Base-by-base conservation (phyloP, 2,113 vertebrate species). In the Rattus rattus region DNA sequence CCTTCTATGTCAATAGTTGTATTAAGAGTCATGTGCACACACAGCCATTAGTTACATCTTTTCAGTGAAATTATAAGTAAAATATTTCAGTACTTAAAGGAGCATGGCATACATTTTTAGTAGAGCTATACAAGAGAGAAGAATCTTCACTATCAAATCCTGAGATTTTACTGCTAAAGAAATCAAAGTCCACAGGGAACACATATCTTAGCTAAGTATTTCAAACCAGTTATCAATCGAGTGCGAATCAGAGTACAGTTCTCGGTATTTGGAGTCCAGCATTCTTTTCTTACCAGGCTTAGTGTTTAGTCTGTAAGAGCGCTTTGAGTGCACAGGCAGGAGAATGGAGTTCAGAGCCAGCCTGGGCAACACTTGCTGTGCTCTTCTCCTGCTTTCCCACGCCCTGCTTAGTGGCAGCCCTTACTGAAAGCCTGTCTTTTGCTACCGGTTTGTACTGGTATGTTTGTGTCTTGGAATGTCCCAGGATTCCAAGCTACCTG, bases 381-480 rank as follows among this genome's bases (percentile, higher is more conserved):
- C 17, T 26, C 43, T 26, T 52, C 24, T 92, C 69, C 13, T 13
- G 7, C 54, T 49, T 47, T 49, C n/a, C 59, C 24, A 28, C 7
- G 4, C 22, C 24, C 24, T 94, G 73, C 67, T 43, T 63, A 30
- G 47, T 67, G 52, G 33, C 7, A 28, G 0, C 63, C 14, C 33
- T 79, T 59, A n/a, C 56, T 87, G 59, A 73, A 36, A 83, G 56
- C 85, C 49, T 67, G 22, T 7, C 24, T 69, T 65, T 81, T 63
- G 65, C 6, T 88, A 43, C 81, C n/a, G 19, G 92, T 54, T 75
- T 92, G 10, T 52, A 47, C 11, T 16, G 43, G n/a, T 59, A 16
- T 67, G 89, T 79, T 80, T 95, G 67, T 96, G 49, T 92, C 28
- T 43, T 80, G n/a, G 72, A 59, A 36, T 61, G 79, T 47, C 52